Conservation (phyloP, 1,140 invertebrate species). For the Zaprionus kolodkinae region DNA sequence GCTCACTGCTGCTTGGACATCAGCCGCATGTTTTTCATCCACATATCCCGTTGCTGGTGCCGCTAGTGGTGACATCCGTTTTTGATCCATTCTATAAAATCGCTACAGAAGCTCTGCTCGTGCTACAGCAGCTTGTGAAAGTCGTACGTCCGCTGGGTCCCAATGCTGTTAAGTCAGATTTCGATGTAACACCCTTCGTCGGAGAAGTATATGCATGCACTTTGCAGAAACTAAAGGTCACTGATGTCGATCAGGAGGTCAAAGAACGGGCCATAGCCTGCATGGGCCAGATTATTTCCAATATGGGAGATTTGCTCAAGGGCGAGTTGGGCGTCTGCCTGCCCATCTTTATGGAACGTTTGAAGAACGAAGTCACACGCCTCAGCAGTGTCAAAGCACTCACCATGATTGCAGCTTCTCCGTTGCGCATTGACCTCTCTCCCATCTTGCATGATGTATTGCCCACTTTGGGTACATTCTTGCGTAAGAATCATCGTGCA, state of each 20-base stretch:
- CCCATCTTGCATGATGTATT: constrained; percentile 95
- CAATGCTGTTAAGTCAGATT: constrained; percentile 81
- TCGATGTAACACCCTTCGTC: constrained; percentile 92
- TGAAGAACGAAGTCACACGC: constrained; percentile 98
- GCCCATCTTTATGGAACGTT: constrained; percentile 96
- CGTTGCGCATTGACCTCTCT: constrained; percentile 92
- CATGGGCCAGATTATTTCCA: constrained; percentile 97
- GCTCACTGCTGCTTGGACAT: constrained; percentile 94
- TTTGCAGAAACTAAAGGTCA: constrained; percentile 93
- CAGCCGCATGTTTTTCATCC: constrained; percentile 89
- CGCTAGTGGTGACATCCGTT: constrained; percentile 94
- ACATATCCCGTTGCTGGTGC: constrained; percentile 93
- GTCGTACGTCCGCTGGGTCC: constrained; percentile 94
- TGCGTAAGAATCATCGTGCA: constrained; percentile 98
- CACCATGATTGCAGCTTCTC: constrained; percentile 96
- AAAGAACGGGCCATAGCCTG: constrained; percentile 98
- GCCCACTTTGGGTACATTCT: constrained; percentile 95
- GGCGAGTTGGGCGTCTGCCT: constrained; percentile 93
- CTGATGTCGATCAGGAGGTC: constrained; percentile 99
- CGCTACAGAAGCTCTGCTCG: constrained; percentile 96
- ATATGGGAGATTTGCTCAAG: constrained; percentile 92
- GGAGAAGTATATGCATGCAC: constrained; percentile 94
- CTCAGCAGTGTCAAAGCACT: constrained; percentile 98
- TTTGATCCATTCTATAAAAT: constrained; percentile 99
- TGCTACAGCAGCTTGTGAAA: constrained; percentile 97